A percentile compares a stretch with the other conserved stretches of the same genome.
Evolutionary conservation across 2,797 vertebrate species (phyloP).

Genomic region (Coilia nasus): DNA sequence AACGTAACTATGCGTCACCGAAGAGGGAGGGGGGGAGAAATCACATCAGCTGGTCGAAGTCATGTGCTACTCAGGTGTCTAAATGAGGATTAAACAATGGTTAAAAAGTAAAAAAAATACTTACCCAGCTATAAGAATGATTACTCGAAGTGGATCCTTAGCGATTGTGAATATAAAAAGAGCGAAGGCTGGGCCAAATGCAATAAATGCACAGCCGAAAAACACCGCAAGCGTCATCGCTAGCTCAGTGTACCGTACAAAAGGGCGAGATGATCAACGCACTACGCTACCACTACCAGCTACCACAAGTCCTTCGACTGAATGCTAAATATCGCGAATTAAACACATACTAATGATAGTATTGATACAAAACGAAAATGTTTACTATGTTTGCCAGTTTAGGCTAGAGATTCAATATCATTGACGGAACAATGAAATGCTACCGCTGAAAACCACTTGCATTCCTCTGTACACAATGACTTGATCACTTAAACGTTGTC

Average conservation of each 20-base stretch:
- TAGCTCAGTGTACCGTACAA: background rate
- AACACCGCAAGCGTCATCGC: slow-evolving; percentile 74
- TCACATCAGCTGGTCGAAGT: slow-evolving; percentile 2
- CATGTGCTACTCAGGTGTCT: background rate
- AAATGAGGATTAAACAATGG: background rate
- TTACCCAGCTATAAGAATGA: slow-evolving; percentile 78
- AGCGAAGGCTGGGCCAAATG: slow-evolving; percentile 73
- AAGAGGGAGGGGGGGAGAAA: background rate
- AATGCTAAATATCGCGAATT: background rate
- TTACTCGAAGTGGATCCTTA: slow-evolving; percentile 72
- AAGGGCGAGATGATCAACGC: slow-evolving; percentile 4
- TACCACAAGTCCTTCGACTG: background rate
- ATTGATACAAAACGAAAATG: background rate
- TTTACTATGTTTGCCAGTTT: background rate
- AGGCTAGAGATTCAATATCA: background rate
- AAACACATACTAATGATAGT: background rate
- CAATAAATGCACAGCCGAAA: slow-evolving; percentile 75
- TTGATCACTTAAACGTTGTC: background rate
- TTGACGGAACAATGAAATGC: slow-evolving; percentile 4
- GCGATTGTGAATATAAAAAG: slow-evolving; percentile 76
- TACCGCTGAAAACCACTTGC: slow-evolving; percentile 12
- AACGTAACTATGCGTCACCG: background rate
- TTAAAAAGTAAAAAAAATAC: slow-evolving; percentile 36
- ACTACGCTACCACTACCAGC: background rate
- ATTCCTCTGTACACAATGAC: slow-evolving; percentile 6